These are phyloP conservation scores for Microtus pennsylvanicus DNA, from an alignment of 2,113 vertebrate species.

Conservation along the genomic window DNA sequence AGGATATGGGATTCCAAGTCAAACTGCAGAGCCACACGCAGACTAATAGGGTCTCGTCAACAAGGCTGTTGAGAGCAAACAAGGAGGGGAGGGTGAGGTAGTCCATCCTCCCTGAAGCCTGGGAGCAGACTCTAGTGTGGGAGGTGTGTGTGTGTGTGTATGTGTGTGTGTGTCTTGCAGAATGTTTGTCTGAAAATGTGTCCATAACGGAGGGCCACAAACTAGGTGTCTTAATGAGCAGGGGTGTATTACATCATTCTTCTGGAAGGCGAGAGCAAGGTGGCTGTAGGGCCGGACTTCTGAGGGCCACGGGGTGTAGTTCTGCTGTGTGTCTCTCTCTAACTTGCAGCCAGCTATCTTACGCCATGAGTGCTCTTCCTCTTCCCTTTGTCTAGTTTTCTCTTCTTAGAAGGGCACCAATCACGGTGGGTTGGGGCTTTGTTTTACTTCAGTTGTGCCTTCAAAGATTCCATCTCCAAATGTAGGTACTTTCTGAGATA, in stretches of 20 bases:
- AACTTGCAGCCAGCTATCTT: background rate
- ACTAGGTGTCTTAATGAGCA: background rate
- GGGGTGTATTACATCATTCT: background rate
- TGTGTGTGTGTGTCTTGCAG: background rate
- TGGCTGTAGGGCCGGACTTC: no score
- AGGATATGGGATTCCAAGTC: conserved; percentile 71
- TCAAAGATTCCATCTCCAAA: background rate
- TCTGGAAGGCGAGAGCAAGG: background rate
- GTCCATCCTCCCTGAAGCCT: background rate
- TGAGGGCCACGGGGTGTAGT: background rate
- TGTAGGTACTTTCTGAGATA: background rate
- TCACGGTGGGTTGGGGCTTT: background rate
- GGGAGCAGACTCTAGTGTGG: background rate
- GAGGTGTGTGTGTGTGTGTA: background rate
- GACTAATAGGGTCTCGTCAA: conserved; percentile 71
- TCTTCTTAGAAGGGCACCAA: background rate
- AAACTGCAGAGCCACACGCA: conserved; percentile 53
- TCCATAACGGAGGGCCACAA: no score
- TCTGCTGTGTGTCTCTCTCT: background rate
- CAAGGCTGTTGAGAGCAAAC: background rate
- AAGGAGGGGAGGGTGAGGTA: fast-evolving
- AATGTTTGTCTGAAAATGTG: background rate
- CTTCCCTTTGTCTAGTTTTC: background rate
- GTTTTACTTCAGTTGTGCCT: background rate
- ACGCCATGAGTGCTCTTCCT: background rate